Conservation (phyloP, 1,140 invertebrate species). For the Pollicipes pollicipes region DNA sequence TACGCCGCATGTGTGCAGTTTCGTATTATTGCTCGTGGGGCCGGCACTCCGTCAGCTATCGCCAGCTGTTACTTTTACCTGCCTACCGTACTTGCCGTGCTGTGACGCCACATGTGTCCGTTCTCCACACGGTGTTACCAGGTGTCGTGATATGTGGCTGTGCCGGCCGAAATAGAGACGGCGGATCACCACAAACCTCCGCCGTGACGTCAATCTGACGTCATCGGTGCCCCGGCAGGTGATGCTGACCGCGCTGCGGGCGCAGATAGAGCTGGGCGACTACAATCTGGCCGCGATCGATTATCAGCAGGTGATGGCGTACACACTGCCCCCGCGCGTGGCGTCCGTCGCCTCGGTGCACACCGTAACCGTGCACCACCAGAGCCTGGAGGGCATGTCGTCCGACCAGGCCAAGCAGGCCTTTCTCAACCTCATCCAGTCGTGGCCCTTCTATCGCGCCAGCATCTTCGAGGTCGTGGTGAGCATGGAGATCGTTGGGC, state of each 20-base stretch:
- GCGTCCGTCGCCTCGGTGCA: slow-evolving; percentile 51
- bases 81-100: no score
- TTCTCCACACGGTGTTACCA: no score
- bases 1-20: no score
- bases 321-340: slow-evolving; percentile 63
- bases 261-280: slow-evolving; percentile 78
- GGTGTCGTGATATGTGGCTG: no score
- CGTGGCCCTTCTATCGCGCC: slow-evolving; percentile 78
- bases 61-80: no score
- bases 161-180: no score
- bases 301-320: slow-evolving; percentile 42
- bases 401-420: slow-evolving; percentile 71
- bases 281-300: slow-evolving; percentile 31
- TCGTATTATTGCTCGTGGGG: no score
- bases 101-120: no score
- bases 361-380: slow-evolving; percentile 67
- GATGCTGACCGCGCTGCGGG: slow-evolving; percentile 82
- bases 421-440: slow-evolving; percentile 82
- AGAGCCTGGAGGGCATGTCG: slow-evolving; percentile 65
- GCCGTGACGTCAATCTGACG: no score
- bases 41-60: no score
- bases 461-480: slow-evolving; percentile 90
- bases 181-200: no score
- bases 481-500: slow-evolving; percentile 23
- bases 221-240: slow-evolving; percentile 35